Base-by-base conservation (phyloP, 2,113 vertebrate species). In the Ibidorhyncha struthersii region DNA sequence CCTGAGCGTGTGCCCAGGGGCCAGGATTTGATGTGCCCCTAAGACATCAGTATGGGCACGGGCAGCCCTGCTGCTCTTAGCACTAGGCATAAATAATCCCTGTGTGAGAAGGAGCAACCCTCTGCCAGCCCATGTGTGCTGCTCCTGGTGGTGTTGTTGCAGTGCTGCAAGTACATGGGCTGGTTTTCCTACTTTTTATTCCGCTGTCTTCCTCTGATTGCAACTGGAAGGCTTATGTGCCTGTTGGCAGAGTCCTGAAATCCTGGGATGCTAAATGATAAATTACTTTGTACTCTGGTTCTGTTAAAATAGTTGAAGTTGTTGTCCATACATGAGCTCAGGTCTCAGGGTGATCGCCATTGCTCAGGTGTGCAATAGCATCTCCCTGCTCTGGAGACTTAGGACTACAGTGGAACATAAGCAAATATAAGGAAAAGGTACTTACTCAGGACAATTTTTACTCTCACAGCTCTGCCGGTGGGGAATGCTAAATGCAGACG, bases 91-190 rank as follows among this genome's bases (percentile, higher is more conserved):
- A 78, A 72, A 81, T 47, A 86, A 27, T 55, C 15, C 12, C 52
- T 63, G 6, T 14, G 43, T 18, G 40, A 72, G 52, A 66, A 12
- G 25, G 14, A 63, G 3, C 3, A 4, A 15, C 18, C 18, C 27
- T 59, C 45, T 74, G 20, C 23, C 34, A 71, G 21, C 27, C 47
- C 0, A 0, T 6, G 8, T 0, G 0, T 40, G 41, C 25, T 62
- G 27, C 67, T 83, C 27, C 65, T 55, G 53, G 41, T n/a, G 22
- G 32, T 67, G 38, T n/a, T 67, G 4, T 45, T 63, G 38, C 63
- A 36, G 19, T 53, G 41, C 17, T 81, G 36, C 32, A 62, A 50
- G 27, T 45, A 30, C 16, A 12, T 4, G 5, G 47, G 17, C 29
- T 59, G 38, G 1, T 76, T 86, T 91, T 61, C 34, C 12, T 36